Evolutionary conservation across 2,113 vertebrate genomes (phyloP), one percentile per base, ranked within the genome.

Genomic region (Notothenia rossii): DNA sequence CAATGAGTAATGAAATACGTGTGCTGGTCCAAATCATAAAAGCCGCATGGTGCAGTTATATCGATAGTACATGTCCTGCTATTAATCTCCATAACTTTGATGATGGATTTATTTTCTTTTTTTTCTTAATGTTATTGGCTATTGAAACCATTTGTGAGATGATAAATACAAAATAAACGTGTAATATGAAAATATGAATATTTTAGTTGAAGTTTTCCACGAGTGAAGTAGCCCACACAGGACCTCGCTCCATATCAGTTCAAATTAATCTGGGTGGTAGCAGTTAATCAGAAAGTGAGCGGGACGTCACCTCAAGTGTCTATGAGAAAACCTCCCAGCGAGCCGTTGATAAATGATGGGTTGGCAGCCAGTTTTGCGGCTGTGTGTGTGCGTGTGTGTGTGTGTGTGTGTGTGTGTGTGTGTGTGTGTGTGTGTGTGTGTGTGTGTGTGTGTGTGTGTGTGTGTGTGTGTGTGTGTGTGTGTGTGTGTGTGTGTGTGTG

Each of bases 311-410:
- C 72, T 86, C 43, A 0, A 82, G 81, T 80, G 72, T 83, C 58
- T 81, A 65, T 88, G 81, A 83, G 79, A 86, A 82, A 86, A 88
- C 82, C 72, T 84, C 80, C 69, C 86, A 86, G 83, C 1, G 17
- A 85, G 76, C 9, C 7, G 50, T 53, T 75, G 75, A 84, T 79
- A 75, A 86, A 84, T 72, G 75, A 79, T 12, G 63, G 55, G 49
- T 72, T 65, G 49, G 60, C 68, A 71, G 71, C 40, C 33, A 49
- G 50, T 85, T 64, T 22, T 71, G 73, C 6, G 68, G 79, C 59
- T 48, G 13, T 65, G 53, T 40, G 29, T 45, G 25, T 64, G 43
- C 67, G 5, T 33, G 33, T 36, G 54, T 45, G 13, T 25, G 3
- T 25, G 25, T 25, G 25, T 25, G 25, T 25, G 25, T 25, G 25